Conservation (phyloP, 2,797 vertebrate species). For the Ciconia nigra region DNA sequence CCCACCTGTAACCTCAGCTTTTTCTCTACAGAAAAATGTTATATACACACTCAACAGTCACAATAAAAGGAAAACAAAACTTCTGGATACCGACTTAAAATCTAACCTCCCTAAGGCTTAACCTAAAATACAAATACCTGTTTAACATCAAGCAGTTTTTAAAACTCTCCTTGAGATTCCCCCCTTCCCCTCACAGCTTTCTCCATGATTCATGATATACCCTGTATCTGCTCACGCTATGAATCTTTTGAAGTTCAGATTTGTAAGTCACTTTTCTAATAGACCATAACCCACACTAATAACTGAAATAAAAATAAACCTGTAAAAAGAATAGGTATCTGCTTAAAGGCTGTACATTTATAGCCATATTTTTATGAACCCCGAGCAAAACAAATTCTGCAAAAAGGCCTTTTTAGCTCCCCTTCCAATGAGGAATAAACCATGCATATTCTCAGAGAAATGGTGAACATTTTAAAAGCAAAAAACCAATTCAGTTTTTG, state of each 20-base stretch:
- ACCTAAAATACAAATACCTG: slow-evolving; percentile 28
- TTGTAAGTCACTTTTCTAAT: slow-evolving; percentile 13
- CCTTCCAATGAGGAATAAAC: background rate
- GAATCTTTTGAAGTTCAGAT: slow-evolving; percentile 59
- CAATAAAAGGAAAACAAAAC: slow-evolving; percentile 46
- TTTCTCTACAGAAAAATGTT: background rate
- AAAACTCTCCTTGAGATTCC: slow-evolving; percentile 55
- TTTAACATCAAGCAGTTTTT: slow-evolving; percentile 16
- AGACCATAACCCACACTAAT: background rate
- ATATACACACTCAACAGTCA: background rate
- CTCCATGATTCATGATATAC: slow-evolving; percentile 33
- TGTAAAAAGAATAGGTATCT: background rate
- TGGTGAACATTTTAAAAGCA: background rate
- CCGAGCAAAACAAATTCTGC: background rate
- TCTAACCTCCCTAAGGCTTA: slow-evolving; percentile 40
- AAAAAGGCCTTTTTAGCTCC: background rate
- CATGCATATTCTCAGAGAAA: background rate
- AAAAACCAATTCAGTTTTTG: background rate
- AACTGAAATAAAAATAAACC: slow-evolving; percentile 3
- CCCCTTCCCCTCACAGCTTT: background rate
- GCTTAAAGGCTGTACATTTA: background rate
- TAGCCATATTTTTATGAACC: background rate
- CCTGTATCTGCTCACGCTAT: slow-evolving; percentile 30
- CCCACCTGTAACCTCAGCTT: background rate
- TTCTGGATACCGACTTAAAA: slow-evolving; percentile 53